Evolutionary conservation across 2,888 invertebrate species (phyloP), one percentile per base, ranked within the genome.

Genomic region (Pogonocherus hispidulus): DNA sequence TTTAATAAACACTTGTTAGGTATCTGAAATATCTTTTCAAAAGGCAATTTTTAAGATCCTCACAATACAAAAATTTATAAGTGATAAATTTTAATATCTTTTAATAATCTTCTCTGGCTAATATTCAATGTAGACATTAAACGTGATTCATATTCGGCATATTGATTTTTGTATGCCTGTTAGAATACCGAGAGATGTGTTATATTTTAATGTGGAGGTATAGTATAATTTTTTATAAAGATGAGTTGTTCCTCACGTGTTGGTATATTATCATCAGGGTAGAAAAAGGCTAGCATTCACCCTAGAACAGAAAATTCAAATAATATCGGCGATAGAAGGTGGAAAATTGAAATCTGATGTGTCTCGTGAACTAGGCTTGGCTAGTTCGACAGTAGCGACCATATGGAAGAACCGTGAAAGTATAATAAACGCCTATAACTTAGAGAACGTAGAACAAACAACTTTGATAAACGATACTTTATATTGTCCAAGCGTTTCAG

Each of bases 241-340:
- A 14, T 9, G 6, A 51, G 3, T 19, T 51, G 16, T 19, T 16
- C 35, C 22, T 52, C 41, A 37, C 44, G 5, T 63, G n/a, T 44
- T 63, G 37, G 18, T 52, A 44, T 63, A 44, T 52, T 63, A 63
- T 54, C 44, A 83, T 68, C 87, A 88, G 88, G 88, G 88, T 84
- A 87, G 88, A 82, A 88, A 88, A 85, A 86, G 88, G 85, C 87
- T 88, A 82, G 88, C 88, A 81, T 88, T 88, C 87, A 88, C 88
- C 81, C 86, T 87, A 84, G 88, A 88, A 86, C 88, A 88, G 87
- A 88, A 88, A 86, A 87, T 88, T 86, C 87, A 88, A 86, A 88
- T 88, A 84, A 88, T 88, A 85, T 87, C 87, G 80, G 87, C 88
- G 84, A 88, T 88, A 79, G 88, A 88, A 83, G 86, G 87, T 75